These are phyloP conservation scores for Chloropsis hardwickii DNA, from an alignment of 2,113 vertebrate species.

Conservation along the genomic window DNA sequence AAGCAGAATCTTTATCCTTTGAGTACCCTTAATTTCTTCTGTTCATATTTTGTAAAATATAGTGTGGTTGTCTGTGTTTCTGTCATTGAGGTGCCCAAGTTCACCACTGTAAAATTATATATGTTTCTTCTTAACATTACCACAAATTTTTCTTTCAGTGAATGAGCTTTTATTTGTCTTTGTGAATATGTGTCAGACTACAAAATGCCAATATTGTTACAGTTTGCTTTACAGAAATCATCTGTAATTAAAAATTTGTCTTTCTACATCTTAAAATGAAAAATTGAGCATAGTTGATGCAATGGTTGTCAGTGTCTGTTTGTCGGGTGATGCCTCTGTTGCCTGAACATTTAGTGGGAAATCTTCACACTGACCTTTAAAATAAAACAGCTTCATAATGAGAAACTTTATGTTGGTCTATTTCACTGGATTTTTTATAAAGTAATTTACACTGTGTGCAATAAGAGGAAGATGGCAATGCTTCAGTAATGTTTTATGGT, in stretches of 20 bases:
- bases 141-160: neutral
- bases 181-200: neutral
- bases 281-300: neutral
- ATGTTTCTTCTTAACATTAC: neutral
- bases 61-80: neutral
- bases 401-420: neutral
- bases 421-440: neutral
- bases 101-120: neutral
- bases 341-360: neutral
- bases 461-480: neutral
- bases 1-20: neutral
- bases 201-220: neutral
- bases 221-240: neutral
- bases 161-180: neutral
- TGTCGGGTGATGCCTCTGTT: neutral
- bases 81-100: neutral
- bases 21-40: neutral
- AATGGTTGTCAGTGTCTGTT: neutral
- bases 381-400: neutral
- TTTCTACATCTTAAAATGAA: neutral
- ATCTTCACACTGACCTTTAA: neutral
- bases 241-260: neutral
- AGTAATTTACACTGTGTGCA: neutral
- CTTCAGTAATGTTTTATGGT: neutral
- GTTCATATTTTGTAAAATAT: neutral